These are phyloP conservation scores for Taurulus bubalis DNA, from an alignment of 2,113 vertebrate genomes.

Conservation along the genomic window DNA sequence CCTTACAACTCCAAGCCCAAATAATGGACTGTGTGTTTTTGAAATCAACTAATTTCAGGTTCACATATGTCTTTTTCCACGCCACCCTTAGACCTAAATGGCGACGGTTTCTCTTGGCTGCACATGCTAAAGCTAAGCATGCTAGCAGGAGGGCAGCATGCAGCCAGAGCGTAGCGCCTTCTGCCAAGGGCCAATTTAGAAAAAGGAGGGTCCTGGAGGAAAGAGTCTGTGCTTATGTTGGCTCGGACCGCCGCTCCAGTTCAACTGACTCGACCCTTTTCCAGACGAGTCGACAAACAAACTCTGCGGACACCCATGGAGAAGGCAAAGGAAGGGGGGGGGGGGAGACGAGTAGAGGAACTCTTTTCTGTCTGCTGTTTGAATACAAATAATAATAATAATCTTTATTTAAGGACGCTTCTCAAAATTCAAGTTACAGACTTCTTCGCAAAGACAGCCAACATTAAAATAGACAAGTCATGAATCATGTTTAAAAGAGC, in stretches of 20 bases:
- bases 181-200: slow-evolving; percentile 70
- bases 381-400: neutral
- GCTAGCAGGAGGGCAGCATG: slow-evolving; percentile 68
- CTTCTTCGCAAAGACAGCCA: neutral
- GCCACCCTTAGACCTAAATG: slow-evolving; percentile 47
- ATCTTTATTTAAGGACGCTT: neutral
- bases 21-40: slow-evolving; percentile 63
- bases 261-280: slow-evolving; percentile 86
- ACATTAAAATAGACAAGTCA: neutral
- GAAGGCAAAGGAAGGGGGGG: slow-evolving; percentile 40
- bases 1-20: slow-evolving; percentile 57
- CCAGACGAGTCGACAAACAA: slow-evolving; percentile 87
- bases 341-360: slow-evolving; percentile 36
- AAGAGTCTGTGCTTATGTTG: slow-evolving; percentile 88
- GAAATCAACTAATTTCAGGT: slow-evolving; percentile 65
- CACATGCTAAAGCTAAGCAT: slow-evolving; percentile 64
- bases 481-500: neutral
- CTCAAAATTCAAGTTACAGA: neutral
- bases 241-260: slow-evolving; percentile 77
- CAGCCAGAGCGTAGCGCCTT: slow-evolving; percentile 61
- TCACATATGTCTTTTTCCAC: slow-evolving; percentile 63
- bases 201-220: slow-evolving; percentile 67
- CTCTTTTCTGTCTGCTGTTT: slow-evolving; percentile 3
- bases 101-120: slow-evolving; percentile 63
- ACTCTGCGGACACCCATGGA: slow-evolving; percentile 78